Percentiles rank a stretch among this genome's conserved stretches.
These are phyloP conservation scores for Magallana ariakensis DNA, from an alignment of 1,140 invertebrate species.

Conservation along the genomic window DNA sequence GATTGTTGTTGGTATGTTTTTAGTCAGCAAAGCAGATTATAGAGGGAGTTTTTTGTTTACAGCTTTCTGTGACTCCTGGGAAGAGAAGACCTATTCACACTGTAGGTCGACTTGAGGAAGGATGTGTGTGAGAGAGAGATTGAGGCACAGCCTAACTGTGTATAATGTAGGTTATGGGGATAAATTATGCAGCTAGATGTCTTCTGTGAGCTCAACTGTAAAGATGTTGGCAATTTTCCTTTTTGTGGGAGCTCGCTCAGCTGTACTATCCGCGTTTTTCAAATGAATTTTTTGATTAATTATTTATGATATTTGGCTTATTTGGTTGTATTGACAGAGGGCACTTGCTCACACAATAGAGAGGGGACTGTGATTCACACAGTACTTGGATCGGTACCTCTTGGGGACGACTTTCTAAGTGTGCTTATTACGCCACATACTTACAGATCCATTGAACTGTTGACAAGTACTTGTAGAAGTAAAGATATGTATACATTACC, in stretches of 20 bases:
- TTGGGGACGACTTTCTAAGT: conserved; percentile 7
- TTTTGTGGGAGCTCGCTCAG: neutral
- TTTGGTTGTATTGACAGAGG: neutral
- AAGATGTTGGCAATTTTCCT: neutral
- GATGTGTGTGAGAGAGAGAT: neutral
- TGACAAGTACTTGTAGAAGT: conserved; percentile 15
- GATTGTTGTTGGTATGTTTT: conserved; percentile 30
- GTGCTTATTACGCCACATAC: conserved; percentile 17
- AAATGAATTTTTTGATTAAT: conserved; percentile 21
- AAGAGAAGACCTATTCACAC: neutral
- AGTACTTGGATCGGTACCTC: conserved; percentile 12
- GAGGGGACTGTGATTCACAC: neutral
- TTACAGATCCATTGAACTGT: neutral
- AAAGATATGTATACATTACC: conserved; percentile 25
- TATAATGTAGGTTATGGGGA: conserved; percentile 27
- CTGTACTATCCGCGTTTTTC: neutral
- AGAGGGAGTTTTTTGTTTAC: conserved; percentile 4
- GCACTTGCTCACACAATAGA: conserved; percentile 26
- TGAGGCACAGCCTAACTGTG: neutral
- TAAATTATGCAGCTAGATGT: conserved; percentile 25
- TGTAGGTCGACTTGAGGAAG: neutral
- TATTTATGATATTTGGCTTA: conserved; percentile 1
- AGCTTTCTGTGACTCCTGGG: neutral
- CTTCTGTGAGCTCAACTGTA: conserved; percentile 14
- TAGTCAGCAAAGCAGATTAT: conserved; percentile 20